A percentile compares a stretch with the other conserved stretches of the same genome.
Evolutionary conservation across 2,797 vertebrate species (phyloP).

Genomic region (Sebastes vulpes): DNA sequence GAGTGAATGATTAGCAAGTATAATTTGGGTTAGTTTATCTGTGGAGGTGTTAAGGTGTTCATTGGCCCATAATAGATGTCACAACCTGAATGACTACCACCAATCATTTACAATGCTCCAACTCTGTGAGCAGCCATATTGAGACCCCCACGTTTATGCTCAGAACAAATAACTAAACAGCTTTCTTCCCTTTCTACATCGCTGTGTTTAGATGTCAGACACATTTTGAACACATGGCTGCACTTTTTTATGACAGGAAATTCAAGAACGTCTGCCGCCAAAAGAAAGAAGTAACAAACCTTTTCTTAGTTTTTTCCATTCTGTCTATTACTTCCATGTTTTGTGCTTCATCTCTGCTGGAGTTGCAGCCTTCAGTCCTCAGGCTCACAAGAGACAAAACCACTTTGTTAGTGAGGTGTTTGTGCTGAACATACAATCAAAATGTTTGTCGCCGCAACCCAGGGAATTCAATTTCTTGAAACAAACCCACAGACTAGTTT

Average conservation of each 20-base stretch:
- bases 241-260: slow-evolving; percentile 43
- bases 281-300: slow-evolving; percentile 30
- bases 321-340: slow-evolving; percentile 38
- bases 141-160: slow-evolving; percentile 12
- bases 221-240: slow-evolving; percentile 66
- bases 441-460: slow-evolving; percentile 27
- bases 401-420: slow-evolving; percentile 42
- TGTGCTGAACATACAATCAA: slow-evolving; percentile 36
- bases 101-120: slow-evolving; percentile 72
- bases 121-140: slow-evolving; percentile 1
- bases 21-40: slow-evolving; percentile 67
- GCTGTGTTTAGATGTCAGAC: slow-evolving; percentile 49
- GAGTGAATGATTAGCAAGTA: slow-evolving; percentile 75
- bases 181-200: slow-evolving; percentile 1
- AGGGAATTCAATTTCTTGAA: slow-evolving; percentile 27
- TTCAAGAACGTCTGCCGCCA: slow-evolving; percentile 54
- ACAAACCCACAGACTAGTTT: slow-evolving; percentile 51
- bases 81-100: slow-evolving; percentile 72
- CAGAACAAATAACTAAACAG: slow-evolving; percentile 22
- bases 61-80: slow-evolving; percentile 78
- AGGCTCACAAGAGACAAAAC: slow-evolving; percentile 13
- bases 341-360: slow-evolving; percentile 24
- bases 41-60: slow-evolving; percentile 69
- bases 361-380: background rate
- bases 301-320: slow-evolving; percentile 27